Evolutionary conservation across 2,113 vertebrate genomes (phyloP).

Genomic region (Amazona vittata): DNA sequence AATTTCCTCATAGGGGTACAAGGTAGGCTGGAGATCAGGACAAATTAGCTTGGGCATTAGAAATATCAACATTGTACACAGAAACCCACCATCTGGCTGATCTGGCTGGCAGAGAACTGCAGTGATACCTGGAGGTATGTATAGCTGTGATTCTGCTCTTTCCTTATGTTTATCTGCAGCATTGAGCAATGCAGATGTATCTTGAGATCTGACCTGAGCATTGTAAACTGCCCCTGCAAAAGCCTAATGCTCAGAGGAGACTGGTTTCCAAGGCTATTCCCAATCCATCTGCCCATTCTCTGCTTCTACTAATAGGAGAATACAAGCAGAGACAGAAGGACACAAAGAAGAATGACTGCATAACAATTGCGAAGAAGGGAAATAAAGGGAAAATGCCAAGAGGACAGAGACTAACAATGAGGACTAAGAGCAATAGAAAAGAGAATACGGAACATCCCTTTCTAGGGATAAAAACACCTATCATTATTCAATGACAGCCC

Average conservation of each 20-base stretch:
- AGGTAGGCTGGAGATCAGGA: neutral
- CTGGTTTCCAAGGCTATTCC: neutral
- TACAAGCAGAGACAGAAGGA: neutral
- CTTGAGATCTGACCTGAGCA: neutral
- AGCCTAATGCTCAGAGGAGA: neutral
- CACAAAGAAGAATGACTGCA: neutral
- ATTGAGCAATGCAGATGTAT: neutral
- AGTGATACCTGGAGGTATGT: neutral
- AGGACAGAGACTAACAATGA: neutral
- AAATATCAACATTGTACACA: neutral
- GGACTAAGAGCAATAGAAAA: neutral
- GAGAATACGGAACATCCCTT: neutral
- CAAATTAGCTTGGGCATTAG: neutral
- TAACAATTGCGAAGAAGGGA: neutral
- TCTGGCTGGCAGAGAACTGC: neutral
- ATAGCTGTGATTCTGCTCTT: neutral
- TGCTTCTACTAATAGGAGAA: neutral
- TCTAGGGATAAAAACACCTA: neutral
- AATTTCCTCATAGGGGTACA: neutral
- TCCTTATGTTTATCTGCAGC: neutral
- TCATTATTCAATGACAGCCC: neutral
- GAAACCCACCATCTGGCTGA: neutral
- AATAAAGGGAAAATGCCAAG: neutral
- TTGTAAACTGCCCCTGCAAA: neutral
- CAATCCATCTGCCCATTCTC: neutral